A percentile compares a stretch with the other conserved stretches of the same genome.
Evolutionary conservation across 2,888 invertebrate species (phyloP).

Genomic region (Synanthedon vespiformis): DNA sequence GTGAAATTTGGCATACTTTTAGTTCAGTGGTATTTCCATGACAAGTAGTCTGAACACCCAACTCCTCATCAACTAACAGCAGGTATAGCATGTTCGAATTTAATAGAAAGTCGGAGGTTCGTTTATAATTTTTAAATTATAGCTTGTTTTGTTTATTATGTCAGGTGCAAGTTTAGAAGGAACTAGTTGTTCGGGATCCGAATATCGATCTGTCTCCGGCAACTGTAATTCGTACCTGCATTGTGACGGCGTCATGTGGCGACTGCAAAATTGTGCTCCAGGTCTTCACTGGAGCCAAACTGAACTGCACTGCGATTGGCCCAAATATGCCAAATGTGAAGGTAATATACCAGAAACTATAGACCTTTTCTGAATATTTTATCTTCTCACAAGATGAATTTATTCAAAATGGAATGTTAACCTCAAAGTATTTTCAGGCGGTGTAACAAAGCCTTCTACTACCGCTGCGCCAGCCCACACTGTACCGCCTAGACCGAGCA

Average conservation of each 20-base stretch:
- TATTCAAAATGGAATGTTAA: not conserved
- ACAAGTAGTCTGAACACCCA: too few relatives aligned
- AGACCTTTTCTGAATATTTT: too few relatives aligned
- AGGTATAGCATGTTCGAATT: too few relatives aligned
- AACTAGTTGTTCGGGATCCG: slow-evolving; percentile 32
- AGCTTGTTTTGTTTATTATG: not conserved
- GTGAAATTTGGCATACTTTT: too few relatives aligned
- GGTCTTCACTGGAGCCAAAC: slow-evolving; percentile 85
- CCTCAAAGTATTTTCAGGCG: slow-evolving; percentile 8
- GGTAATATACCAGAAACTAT: slow-evolving; percentile 17
- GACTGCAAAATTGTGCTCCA: slow-evolving; percentile 79
- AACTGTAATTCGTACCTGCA: slow-evolving; percentile 83
- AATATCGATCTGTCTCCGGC: slow-evolving; percentile 68
- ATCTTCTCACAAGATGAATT: not conserved
- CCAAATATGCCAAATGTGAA: slow-evolving; percentile 77
- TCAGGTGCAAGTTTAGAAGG: slow-evolving; percentile 23
- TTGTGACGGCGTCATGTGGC: slow-evolving; percentile 78
- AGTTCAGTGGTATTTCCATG: too few relatives aligned
- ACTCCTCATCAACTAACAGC: too few relatives aligned
- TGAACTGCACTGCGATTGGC: slow-evolving; percentile 84
- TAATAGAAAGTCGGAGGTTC: too few relatives aligned
- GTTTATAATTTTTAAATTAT: not conserved
- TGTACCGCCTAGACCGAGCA: slow-evolving; percentile 30
- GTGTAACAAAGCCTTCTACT: slow-evolving; percentile 21
- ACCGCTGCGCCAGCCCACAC: slow-evolving; percentile 36